phyloP scores from a whole-genome alignment of 2,888 invertebrate genomes.

The Drosophila atripex region DNA sequence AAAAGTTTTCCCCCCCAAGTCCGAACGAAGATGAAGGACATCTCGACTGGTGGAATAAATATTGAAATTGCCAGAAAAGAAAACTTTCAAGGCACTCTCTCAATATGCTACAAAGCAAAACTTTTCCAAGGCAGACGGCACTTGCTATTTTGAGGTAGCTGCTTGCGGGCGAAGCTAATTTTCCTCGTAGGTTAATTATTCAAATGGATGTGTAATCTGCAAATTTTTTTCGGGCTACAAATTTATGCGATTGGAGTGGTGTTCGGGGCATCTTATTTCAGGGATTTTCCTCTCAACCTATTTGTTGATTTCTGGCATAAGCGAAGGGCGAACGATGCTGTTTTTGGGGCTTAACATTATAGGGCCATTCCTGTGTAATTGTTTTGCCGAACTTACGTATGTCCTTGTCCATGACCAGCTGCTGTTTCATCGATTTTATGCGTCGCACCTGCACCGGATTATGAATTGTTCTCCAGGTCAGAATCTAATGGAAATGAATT shows the following conservation, averaged over 20 bases:
- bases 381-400: not conserved
- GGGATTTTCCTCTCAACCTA: constrained; percentile 33
- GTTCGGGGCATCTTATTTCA: constrained; percentile 17
- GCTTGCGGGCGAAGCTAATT: constrained; percentile 21
- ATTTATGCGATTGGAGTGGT: constrained; percentile 12
- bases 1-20: constrained; percentile 48
- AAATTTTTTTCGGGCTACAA: not conserved
- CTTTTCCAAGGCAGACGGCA: constrained; percentile 30
- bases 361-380: not conserved
- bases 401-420: constrained; percentile 33
- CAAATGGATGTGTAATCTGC: constrained; percentile 37
- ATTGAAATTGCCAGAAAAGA: constrained; percentile 65
- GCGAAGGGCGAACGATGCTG: not conserved
- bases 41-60: constrained; percentile 58
- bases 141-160: constrained; percentile 27
- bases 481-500: constrained; percentile 20
- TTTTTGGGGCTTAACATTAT: not conserved
- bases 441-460: constrained; percentile 19
- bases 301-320: constrained; percentile 36
- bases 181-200: constrained; percentile 33
- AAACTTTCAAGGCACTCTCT: constrained; percentile 43
- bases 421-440: constrained; percentile 35
- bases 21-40: constrained; percentile 45
- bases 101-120: constrained; percentile 50
- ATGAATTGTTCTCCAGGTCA: constrained; percentile 24